Evolutionary conservation across 1,140 invertebrate genomes (phyloP), one percentile per base, ranked within the genome.

Genomic region (Neomicropteryx cornuta): DNA sequence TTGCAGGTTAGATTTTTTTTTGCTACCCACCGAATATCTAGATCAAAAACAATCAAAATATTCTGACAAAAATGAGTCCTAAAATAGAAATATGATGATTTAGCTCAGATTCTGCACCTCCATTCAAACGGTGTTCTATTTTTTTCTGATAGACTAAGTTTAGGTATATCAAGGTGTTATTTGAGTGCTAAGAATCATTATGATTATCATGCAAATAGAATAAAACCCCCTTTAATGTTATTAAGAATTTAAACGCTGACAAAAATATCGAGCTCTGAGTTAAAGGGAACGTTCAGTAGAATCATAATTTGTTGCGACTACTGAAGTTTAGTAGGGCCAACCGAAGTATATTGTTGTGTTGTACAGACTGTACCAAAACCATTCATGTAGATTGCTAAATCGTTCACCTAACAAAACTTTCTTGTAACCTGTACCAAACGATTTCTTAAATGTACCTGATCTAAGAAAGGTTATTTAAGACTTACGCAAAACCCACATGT

Each of bases 1-100:
- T 85, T 30, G 76, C 80, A 62, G 81, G 82, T 83, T 62, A 68
- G 58, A 54, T 24, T 3, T 14, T 3, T 10, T 38, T 27, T 45
- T 24, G 22, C 30, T n/a, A n/a, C n/a, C n/a, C 11, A 21, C 10
- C 28, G 21, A 17, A 18, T 14, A 29, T 30, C 3, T 24, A 24
- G 6, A 24, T 24, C 23, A 24, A 24, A 24, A 8, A 24, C 6
- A 8, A 24, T 24, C 6, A 24, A 24, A 24, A n/a, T n/a, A n/a
- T n/a, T 24, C 23, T 13, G 6, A 8, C 23, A 24, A 24, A 24
- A 24, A 24, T 24, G 6, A 6, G 6, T 13, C 13, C 13, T 24
- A 24, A 24, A 6, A 6, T 8, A 24, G 6, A n/a, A n/a, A 24
- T 24, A 24, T 8, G 13, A 24, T 8, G 6, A 8, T 8, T 13